Evolutionary conservation across 2,888 invertebrate species (phyloP).

Genomic region (Stenoptilia bipunctidactyla): DNA sequence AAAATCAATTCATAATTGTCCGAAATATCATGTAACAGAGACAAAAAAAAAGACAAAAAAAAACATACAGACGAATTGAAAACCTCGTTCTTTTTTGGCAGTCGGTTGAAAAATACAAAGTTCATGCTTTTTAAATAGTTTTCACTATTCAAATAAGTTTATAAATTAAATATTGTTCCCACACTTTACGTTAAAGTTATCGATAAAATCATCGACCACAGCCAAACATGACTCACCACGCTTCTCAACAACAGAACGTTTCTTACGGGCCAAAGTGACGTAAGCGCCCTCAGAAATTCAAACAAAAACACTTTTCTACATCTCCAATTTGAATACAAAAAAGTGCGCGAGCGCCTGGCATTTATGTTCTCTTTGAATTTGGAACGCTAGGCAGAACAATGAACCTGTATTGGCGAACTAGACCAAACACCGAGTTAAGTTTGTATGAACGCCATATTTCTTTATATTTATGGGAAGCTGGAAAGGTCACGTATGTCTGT

Average conservation of each 20-base stretch:
- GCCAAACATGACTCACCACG: conserved; percentile 49
- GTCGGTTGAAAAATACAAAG: too few relatives aligned
- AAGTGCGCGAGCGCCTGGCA: conserved; percentile 38
- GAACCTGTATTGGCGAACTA: conserved; percentile 64
- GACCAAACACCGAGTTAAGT: conserved; percentile 52
- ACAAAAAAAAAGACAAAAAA: too few relatives aligned
- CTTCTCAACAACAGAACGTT: conserved; percentile 62
- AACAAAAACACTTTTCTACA: conserved; percentile 43
- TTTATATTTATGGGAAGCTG: conserved; percentile 13
- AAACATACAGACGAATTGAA: too few relatives aligned
- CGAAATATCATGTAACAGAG: too few relatives aligned
- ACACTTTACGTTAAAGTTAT: neutral
- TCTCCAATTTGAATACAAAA: conserved; percentile 32
- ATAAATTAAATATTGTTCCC: neutral
- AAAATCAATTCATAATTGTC: too few relatives aligned
- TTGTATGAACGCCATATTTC: conserved; percentile 9
- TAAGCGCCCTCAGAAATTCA: conserved; percentile 37
- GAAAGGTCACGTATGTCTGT: conserved; percentile 16
- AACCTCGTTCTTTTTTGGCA: too few relatives aligned
- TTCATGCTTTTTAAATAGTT: too few relatives aligned
- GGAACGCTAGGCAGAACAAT: conserved; percentile 42
- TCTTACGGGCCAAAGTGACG: conserved; percentile 41
- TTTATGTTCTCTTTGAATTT: conserved; percentile 38
- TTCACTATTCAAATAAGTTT: too few relatives aligned
- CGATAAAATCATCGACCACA: neutral